Evolutionary conservation across 2,797 vertebrate genomes (phyloP).

Genomic region (Parauchenoglanis ngamensis): DNA sequence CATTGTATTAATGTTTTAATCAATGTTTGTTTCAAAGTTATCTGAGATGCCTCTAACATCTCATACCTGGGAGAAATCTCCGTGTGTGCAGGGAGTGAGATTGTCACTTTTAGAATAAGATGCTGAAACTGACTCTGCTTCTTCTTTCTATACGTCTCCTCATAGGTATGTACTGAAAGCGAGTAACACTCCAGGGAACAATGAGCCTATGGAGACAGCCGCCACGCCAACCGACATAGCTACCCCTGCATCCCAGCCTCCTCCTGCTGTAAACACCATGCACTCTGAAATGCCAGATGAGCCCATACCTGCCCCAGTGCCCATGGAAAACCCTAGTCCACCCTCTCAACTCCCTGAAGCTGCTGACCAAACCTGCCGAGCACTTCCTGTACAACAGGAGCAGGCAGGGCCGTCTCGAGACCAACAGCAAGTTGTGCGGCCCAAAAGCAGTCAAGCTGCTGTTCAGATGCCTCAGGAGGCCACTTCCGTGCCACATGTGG

Average conservation of each 20-base stretch:
- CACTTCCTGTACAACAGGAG: slow-evolving; percentile 54
- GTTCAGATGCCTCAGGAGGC: background rate
- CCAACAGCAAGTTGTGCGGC: slow-evolving; percentile 54
- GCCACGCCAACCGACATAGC: slow-evolving; percentile 21
- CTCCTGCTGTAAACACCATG: slow-evolving; percentile 29
- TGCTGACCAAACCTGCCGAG: background rate
- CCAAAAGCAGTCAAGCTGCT: slow-evolving; percentile 47
- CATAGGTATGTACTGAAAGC: slow-evolving; percentile 74
- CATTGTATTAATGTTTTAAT: background rate
- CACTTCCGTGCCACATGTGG: slow-evolving; percentile 44
- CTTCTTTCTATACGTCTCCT: slow-evolving; percentile 22
- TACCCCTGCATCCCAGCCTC: slow-evolving; percentile 44
- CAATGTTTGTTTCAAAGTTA: background rate
- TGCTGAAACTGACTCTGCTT: background rate
- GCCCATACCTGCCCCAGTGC: slow-evolving; percentile 26
- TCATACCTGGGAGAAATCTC: background rate
- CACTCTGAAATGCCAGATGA: slow-evolving; percentile 40
- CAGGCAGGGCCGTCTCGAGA: slow-evolving; percentile 15
- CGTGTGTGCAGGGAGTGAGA: background rate
- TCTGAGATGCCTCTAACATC: background rate
- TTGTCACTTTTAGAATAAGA: background rate
- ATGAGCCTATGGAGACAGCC: slow-evolving; percentile 47
- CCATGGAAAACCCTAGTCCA: slow-evolving; percentile 27
- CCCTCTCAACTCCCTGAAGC: slow-evolving; percentile 19
- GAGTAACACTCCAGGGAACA: slow-evolving; percentile 48